Conservation (phyloP, 2,888 invertebrate genomes). For the Eledone cirrhosa region DNA sequence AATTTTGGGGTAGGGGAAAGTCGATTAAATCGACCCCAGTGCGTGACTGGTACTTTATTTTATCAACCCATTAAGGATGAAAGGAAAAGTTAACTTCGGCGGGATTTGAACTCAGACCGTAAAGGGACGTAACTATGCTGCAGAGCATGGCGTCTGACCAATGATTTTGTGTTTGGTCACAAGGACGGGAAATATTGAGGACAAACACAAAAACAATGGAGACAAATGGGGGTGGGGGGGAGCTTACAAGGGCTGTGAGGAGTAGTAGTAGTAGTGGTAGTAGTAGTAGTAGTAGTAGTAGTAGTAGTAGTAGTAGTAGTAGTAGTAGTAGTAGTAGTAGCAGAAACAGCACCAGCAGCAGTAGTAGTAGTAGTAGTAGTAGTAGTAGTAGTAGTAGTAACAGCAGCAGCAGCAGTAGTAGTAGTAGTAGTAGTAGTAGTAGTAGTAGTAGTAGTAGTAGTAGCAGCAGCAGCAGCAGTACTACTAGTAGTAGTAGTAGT, state of each 20-base stretch:
- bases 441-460: not conserved
- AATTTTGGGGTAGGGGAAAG: too few relatives aligned
- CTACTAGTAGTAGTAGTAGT: not conserved
- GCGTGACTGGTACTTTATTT: too few relatives aligned
- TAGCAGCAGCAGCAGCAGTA: too few relatives aligned
- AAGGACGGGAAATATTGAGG: too few relatives aligned
- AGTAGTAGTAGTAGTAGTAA: not conserved
- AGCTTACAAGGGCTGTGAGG: not conserved
- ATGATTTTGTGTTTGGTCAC: too few relatives aligned
- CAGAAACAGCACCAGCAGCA: too few relatives aligned
- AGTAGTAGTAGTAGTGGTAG: not conserved
- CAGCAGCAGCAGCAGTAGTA: constrained; percentile 13
- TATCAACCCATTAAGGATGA: too few relatives aligned
- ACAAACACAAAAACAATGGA: not conserved
- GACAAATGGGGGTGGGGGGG: not conserved
- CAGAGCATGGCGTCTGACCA: too few relatives aligned
- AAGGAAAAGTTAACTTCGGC: too few relatives aligned
- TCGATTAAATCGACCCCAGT: too few relatives aligned
- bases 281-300: not conserved
- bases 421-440: not conserved
- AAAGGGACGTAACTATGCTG: too few relatives aligned
- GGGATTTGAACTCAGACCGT: too few relatives aligned
- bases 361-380: not conserved
- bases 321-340: not conserved
- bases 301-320: not conserved